Percentiles rank a stretch among this genome's conserved stretches.
These are phyloP conservation scores for Lagenorhynchus albirostris DNA, from an alignment of 2,113 vertebrate genomes.

Conservation along the genomic window DNA sequence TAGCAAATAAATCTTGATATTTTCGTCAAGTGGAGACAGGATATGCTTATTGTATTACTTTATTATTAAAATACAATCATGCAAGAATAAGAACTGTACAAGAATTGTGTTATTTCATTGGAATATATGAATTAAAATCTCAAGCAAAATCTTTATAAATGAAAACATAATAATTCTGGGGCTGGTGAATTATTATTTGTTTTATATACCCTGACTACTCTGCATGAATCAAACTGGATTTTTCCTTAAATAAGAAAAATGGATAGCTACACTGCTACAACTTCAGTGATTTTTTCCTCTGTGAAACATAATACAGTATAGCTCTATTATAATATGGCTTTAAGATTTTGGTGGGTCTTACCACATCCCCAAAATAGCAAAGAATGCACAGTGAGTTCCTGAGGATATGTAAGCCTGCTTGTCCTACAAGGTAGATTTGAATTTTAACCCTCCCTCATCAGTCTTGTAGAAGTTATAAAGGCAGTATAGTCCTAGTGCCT, in stretches of 20 bases:
- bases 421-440: not conserved
- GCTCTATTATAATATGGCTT: constrained; percentile 39
- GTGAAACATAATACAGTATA: constrained; percentile 12
- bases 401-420: not conserved
- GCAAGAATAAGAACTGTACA: constrained; percentile 57
- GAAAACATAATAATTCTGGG: constrained; percentile 72
- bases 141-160: constrained; percentile 71
- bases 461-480: not conserved
- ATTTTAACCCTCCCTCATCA: not conserved
- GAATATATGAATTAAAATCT: constrained; percentile 75
- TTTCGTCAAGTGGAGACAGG: constrained; percentile 69
- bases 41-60: constrained; percentile 75
- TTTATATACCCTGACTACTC: constrained; percentile 65
- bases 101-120: constrained; percentile 68
- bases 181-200: constrained; percentile 71
- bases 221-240: constrained; percentile 68
- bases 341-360: constrained; percentile 28
- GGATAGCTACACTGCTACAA: constrained; percentile 47
- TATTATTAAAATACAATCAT: constrained; percentile 76
- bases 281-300: constrained; percentile 49
- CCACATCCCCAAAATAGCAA: not conserved
- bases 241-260: constrained; percentile 76
- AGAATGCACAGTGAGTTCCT: not conserved
- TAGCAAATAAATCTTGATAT: constrained; percentile 75
- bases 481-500: not conserved